These are phyloP conservation scores for Arvicanthis niloticus DNA, from an alignment of 2,113 vertebrate genomes.

Conservation along the genomic window DNA sequence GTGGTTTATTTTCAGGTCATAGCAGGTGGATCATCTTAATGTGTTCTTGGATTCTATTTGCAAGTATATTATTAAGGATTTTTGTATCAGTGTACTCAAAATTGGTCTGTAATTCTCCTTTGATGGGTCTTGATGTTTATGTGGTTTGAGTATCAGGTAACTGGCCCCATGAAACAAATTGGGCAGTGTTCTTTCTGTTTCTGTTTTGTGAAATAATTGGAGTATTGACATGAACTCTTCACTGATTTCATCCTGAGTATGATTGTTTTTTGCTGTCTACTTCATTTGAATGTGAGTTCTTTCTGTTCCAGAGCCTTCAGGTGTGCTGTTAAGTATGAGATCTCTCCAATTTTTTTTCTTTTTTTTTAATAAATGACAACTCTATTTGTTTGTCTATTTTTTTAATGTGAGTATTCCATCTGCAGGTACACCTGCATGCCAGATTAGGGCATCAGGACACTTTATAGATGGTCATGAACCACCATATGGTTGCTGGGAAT, in stretches of 20 bases:
- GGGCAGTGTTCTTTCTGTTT: not conserved
- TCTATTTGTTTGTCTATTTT: too few species aligned
- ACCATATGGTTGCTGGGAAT: too few species aligned
- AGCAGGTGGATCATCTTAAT: not conserved
- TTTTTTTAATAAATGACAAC: not conserved
- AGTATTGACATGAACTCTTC: not conserved
- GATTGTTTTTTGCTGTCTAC: not conserved
- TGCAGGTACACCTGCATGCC: too few species aligned
- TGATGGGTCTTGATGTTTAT: not conserved
- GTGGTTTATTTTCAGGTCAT: conserved; percentile 50
- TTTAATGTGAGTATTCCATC: too few species aligned
- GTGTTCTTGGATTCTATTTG: not conserved
- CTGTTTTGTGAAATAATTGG: not conserved
- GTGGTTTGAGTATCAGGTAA: not conserved
- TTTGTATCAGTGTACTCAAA: not conserved
- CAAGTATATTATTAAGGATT: not conserved
- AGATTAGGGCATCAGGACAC: too few species aligned
- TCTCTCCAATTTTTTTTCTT: not conserved
- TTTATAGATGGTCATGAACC: too few species aligned
- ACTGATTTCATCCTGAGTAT: not conserved
- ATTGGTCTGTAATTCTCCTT: not conserved
- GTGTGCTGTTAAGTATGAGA: not conserved
- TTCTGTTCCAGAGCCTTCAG: not conserved
- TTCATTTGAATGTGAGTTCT: not conserved
- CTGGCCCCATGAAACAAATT: not conserved